Evolutionary conservation across 2,113 vertebrate species (phyloP).

Genomic region (Lepus americanus): DNA sequence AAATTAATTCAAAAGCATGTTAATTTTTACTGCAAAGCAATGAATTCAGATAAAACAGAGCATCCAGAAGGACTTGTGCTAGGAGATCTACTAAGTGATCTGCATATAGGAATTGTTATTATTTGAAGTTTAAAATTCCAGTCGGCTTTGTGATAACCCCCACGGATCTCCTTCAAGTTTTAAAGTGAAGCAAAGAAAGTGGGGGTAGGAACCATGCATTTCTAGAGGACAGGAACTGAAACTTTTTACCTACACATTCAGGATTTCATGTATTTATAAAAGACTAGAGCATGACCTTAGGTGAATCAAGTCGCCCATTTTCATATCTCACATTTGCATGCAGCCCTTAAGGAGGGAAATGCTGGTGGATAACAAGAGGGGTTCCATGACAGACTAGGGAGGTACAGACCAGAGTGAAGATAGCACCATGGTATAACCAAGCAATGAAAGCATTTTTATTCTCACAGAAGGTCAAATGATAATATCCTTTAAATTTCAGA

Average conservation of each 20-base stretch:
- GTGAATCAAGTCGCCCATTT: not conserved
- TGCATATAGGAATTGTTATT: not conserved
- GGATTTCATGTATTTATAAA: not conserved
- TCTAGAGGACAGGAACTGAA: not conserved
- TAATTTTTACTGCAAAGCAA: not conserved
- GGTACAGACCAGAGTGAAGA: not conserved
- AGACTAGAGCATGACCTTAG: not conserved
- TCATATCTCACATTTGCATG: not conserved
- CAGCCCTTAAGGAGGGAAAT: not conserved
- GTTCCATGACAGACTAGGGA: not conserved
- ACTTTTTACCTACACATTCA: not conserved
- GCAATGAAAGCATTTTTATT: not conserved
- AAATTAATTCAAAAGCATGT: not conserved
- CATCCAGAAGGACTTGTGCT: not conserved
- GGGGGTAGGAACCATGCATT: not conserved
- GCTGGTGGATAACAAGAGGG: not conserved
- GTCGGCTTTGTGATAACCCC: not conserved
- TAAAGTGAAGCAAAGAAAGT: not conserved
- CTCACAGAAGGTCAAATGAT: not conserved
- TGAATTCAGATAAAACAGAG: not conserved
- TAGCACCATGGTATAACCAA: not conserved
- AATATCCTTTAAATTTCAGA: constrained; percentile 39
- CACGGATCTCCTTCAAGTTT: not conserved
- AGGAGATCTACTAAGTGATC: not conserved
- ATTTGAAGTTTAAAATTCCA: constrained; percentile 18